These are phyloP conservation scores for Koerneria pararmatus DNA, from an alignment of 2,888 invertebrate species.

Conservation along the genomic window DNA sequence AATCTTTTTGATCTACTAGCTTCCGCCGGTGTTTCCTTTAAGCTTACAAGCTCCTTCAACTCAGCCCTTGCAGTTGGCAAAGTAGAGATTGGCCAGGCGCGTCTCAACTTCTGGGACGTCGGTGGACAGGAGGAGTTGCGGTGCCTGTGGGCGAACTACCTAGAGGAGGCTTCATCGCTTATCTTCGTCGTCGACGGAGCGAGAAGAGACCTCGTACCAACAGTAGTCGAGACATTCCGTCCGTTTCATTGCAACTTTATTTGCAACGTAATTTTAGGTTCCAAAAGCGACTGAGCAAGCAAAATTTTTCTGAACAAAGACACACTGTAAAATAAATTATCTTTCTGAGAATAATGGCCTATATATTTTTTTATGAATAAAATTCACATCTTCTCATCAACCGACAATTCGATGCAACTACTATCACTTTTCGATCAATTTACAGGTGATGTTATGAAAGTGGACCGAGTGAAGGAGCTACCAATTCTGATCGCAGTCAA, in stretches of 20 bases:
- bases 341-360: neutral
- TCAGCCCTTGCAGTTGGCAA: slow-evolving; percentile 74
- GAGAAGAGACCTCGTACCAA: slow-evolving; percentile 41
- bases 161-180: slow-evolving; percentile 47
- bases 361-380: slow-evolving; percentile 2
- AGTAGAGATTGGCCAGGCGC: slow-evolving; percentile 82
- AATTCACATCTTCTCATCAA: slow-evolving; percentile 18
- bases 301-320: neutral
- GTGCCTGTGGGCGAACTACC: slow-evolving; percentile 86
- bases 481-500: slow-evolving; percentile 53
- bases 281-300: neutral
- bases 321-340: neutral
- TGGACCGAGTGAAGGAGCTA: slow-evolving; percentile 40
- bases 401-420: slow-evolving; percentile 13
- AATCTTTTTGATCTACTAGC: too few species aligned
- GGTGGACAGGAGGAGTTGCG: slow-evolving; percentile 95
- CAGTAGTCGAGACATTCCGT: slow-evolving; percentile 46
- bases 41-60: too few species aligned
- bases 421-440: slow-evolving; percentile 10
- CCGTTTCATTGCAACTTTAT: slow-evolving; percentile 22
- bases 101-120: slow-evolving; percentile 95
- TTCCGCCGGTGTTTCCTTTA: too few species aligned
- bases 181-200: slow-evolving; percentile 53
- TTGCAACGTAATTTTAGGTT: neutral
- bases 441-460: slow-evolving; percentile 45